Base-by-base conservation (phyloP, 2,797 vertebrate species). In the Coranthus polyacanthus region DNA sequence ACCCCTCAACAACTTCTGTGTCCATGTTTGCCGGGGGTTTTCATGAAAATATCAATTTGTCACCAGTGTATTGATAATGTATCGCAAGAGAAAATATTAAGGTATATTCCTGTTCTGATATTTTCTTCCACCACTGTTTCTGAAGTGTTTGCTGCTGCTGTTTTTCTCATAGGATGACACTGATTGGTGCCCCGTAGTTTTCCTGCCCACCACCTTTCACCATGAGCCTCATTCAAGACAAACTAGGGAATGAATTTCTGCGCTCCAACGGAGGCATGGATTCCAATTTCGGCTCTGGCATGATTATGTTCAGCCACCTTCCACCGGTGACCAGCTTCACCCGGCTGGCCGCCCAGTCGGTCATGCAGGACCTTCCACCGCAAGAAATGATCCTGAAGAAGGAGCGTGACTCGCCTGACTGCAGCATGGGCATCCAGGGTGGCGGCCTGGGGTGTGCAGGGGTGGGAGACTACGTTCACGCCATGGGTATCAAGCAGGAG, bases 301-400 rank as follows among this genome's bases (percentile, higher is more conserved):
- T 98, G 97, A 95, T 97, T 67, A 97, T 98, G 96, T 98, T 98
- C 94, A 99, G 96, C 88, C 97, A 98, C 92, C 95, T 99, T 37
- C 97, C 97, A 53, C 97, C 97, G 39, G 96, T 99, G 90, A 95
- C 97, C 93, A 98, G 96, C 94, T 98, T 99, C 94, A 95, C 97
- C 67, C 96, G 96, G 69, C 94, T 97, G 84, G 93, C 96, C 12
- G 88, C 94, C 79, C 91, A 95, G 90, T 92, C 96, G 10, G 95
- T 95, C 86, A 95, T 91, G 93, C 93, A 93, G 75, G 93, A 94
- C 72, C 86, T 93, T 64, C 93, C 95, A 43, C 88, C 91, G 0
- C 92, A 93, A 7, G 96, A 96, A 78, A 95, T 98, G 95, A 92
- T 97, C 92, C 93, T 99, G 72, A 98, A 98, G 92, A 98, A 98